Evolutionary conservation across 1,140 invertebrate genomes (phyloP).

Genomic region (Lordiphosa collinella): DNA sequence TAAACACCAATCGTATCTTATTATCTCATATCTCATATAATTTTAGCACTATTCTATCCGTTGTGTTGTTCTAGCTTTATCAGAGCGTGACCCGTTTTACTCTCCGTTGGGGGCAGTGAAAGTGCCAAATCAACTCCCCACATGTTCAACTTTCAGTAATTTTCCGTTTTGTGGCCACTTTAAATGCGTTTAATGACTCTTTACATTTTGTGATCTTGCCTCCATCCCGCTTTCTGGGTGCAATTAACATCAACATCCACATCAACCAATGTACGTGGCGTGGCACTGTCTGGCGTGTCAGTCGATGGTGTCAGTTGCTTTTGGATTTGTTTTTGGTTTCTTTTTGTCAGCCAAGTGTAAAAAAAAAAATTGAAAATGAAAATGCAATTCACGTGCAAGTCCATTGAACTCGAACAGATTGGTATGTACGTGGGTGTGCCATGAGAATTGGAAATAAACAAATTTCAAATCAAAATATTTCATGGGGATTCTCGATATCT

Average conservation of each 20-base stretch:
- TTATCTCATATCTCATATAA: too few relatives aligned
- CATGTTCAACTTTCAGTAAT: too few relatives aligned
- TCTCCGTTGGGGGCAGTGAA: conserved; percentile 39
- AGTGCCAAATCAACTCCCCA: conserved; percentile 56
- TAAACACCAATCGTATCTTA: too few relatives aligned
- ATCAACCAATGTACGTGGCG: conserved; percentile 3
- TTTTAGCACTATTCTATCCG: conserved; percentile 5
- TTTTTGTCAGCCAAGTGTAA: conserved; percentile 8
- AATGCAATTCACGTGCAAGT: conserved; percentile 45
- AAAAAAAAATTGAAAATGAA: conserved; percentile 1
- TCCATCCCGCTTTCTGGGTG: conserved; percentile 1
- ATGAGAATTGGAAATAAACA: too few relatives aligned
- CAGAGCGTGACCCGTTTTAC: conserved; percentile 18
- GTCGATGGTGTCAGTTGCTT: background rate
- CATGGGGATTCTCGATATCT: too few relatives aligned
- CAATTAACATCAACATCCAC: background rate
- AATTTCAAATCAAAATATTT: too few relatives aligned
- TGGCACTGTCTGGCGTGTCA: conserved; percentile 2
- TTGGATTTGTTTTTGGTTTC: conserved; percentile 1
- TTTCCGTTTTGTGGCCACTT: conserved; percentile 12
- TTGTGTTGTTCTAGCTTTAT: conserved; percentile 20
- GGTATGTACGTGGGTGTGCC: too few relatives aligned
- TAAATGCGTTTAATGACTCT: conserved; percentile 43
- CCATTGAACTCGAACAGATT: conserved; percentile 19
- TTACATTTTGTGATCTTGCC: conserved; percentile 40